A percentile compares a stretch with the other conserved stretches of the same genome.
phyloP scores from a whole-genome alignment of 2,888 invertebrate species.

The Notodonta ziczac region DNA sequence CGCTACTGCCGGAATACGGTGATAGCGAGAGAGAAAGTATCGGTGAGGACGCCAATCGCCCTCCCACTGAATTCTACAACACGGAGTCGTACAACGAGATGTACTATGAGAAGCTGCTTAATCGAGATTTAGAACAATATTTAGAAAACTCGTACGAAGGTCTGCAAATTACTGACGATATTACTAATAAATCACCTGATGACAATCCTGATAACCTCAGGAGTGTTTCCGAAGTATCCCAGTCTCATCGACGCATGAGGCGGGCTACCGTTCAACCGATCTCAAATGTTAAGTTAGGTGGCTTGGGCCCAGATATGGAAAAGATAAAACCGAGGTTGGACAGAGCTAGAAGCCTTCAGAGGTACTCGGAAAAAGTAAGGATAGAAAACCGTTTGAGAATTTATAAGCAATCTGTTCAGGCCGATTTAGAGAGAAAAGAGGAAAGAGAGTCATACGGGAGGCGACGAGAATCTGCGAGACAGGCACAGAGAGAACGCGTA shows the following conservation, averaged over 20 bases:
- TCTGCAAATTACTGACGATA: conserved; percentile 43
- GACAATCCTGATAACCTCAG: conserved; percentile 54
- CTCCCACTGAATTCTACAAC: conserved; percentile 61
- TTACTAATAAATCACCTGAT: conserved; percentile 44
- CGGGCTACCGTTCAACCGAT: conserved; percentile 55
- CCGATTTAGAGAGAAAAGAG: conserved; percentile 52
- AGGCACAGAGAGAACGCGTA: conserved; percentile 26
- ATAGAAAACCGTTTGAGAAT: conserved; percentile 76
- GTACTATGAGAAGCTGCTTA: conserved; percentile 69
- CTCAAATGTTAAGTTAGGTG: conserved; percentile 67
- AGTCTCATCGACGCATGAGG: conserved; percentile 53
- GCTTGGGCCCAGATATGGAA: conserved; percentile 74
- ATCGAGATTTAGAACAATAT: conserved; percentile 53
- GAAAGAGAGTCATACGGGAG: conserved; percentile 43
- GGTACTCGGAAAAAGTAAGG: conserved; percentile 78
- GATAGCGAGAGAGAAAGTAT: conserved; percentile 76
- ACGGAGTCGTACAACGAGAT: conserved; percentile 77
- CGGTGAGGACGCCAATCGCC: conserved; percentile 51
- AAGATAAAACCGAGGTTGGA: conserved; percentile 73
- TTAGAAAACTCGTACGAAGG: conserved; percentile 59
- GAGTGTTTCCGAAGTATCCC: conserved; percentile 72
- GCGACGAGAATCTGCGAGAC: conserved; percentile 35
- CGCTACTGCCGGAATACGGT: conserved; percentile 73
- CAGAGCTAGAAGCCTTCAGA: conserved; percentile 75
- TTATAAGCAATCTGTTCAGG: conserved; percentile 66